phyloP scores from a whole-genome alignment of 2,113 vertebrate species.

The Barbus barbus region DNA sequence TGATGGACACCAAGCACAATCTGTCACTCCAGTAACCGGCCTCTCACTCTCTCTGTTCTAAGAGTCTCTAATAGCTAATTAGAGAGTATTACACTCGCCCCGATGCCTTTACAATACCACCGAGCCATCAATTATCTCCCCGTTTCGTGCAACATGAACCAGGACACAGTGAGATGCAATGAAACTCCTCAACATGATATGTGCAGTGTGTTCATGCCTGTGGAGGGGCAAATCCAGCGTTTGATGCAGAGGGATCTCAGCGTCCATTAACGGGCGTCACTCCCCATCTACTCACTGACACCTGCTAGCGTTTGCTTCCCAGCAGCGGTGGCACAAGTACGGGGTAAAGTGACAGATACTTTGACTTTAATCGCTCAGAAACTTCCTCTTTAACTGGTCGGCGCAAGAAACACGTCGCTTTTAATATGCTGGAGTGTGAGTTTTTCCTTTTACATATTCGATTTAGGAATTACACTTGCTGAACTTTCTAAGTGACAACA shows the following conservation, averaged over 20 bases:
- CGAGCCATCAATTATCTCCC: conserved; percentile 75
- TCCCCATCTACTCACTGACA: conserved; percentile 71
- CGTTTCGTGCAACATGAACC: conserved; percentile 68
- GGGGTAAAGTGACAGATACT: background rate
- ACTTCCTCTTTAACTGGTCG: conserved; percentile 24
- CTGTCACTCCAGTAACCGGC: conserved; percentile 51
- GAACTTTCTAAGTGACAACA: conserved; percentile 1
- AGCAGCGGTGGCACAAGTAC: conserved; percentile 51
- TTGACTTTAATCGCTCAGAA: background rate
- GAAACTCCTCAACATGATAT: conserved; percentile 76
- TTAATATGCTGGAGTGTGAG: background rate
- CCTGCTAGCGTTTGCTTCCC: conserved; percentile 61
- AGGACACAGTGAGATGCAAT: conserved; percentile 57
- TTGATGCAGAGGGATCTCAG: conserved; percentile 44
- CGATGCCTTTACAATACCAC: conserved; percentile 66
- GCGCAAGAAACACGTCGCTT: background rate
- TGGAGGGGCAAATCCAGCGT: background rate
- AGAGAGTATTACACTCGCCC: conserved; percentile 63
- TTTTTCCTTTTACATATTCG: background rate
- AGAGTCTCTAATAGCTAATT: conserved; percentile 68
- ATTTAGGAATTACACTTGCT: background rate
- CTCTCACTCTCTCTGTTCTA: conserved; percentile 49
- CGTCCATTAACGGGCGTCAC: conserved; percentile 59
- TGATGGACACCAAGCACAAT: conserved; percentile 31
- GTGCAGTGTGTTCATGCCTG: conserved; percentile 54